Evolutionary conservation across 2,113 vertebrate species (phyloP).

Genomic region (Ceyx melanurus): DNA sequence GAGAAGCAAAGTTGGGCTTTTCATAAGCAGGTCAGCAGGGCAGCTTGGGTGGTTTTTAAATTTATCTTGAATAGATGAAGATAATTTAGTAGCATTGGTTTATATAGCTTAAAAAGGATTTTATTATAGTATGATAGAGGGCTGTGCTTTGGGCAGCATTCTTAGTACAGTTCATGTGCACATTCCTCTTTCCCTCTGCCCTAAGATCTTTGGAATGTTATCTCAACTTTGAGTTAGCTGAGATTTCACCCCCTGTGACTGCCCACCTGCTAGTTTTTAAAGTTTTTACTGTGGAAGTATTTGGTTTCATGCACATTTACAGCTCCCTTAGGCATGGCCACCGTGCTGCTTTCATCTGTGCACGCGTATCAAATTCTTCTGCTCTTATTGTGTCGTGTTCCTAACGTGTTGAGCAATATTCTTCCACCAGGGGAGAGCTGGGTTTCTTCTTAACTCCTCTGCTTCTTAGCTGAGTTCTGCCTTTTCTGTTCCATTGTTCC

Average conservation of each 20-base stretch:
- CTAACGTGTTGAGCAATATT: neutral
- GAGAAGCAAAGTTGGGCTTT: neutral
- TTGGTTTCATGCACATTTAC: slow-evolving; percentile 2
- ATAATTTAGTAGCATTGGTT: neutral
- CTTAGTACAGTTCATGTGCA: neutral
- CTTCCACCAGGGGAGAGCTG: neutral
- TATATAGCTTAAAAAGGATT: neutral
- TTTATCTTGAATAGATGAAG: neutral
- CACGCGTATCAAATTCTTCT: neutral
- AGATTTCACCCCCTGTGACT: neutral
- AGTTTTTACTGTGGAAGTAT: neutral
- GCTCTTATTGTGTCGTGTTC: neutral
- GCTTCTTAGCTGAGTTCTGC: neutral
- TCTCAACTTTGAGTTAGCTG: neutral
- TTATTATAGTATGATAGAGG: neutral
- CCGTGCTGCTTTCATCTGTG: neutral
- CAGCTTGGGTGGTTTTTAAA: neutral
- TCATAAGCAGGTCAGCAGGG: neutral
- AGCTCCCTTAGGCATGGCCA: neutral
- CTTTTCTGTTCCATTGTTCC: neutral
- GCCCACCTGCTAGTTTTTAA: slow-evolving; percentile 5
- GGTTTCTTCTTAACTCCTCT: neutral
- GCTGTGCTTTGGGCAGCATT: neutral
- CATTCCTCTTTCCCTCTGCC: neutral
- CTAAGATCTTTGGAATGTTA: neutral